Conservation (phyloP, 2,113 vertebrate species). For the Caranx melampygus region DNA sequence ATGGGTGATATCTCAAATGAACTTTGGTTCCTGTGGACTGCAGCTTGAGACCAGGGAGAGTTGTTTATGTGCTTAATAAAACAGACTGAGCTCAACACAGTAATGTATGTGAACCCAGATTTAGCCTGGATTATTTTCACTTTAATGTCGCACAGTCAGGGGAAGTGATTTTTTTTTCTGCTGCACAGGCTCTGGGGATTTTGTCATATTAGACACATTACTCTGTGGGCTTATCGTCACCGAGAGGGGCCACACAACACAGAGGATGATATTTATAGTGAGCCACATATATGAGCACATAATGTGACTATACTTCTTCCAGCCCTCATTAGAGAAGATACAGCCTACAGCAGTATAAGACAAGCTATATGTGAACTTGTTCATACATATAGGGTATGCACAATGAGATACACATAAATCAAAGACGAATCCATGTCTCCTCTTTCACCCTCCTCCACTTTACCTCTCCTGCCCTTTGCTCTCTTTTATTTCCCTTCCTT, state of each 20-base stretch:
- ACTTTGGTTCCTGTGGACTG: slow-evolving; percentile 4
- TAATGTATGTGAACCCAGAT: slow-evolving; percentile 37
- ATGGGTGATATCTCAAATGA: slow-evolving; percentile 30
- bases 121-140: slow-evolving; percentile 55
- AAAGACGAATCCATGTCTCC: not conserved
- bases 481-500: not conserved
- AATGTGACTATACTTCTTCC: not conserved
- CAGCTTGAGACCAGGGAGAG: not conserved
- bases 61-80: slow-evolving; percentile 62
- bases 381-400: slow-evolving; percentile 42
- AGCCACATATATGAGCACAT: slow-evolving; percentile 1
- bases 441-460: not conserved
- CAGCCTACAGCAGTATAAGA: not conserved
- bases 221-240: slow-evolving; percentile 40
- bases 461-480: not conserved
- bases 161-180: not conserved
- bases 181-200: slow-evolving; percentile 11
- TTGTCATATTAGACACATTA: slow-evolving; percentile 39
- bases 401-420: slow-evolving; percentile 2
- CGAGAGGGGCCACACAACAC: slow-evolving; percentile 27
- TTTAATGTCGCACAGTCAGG: slow-evolving; percentile 36
- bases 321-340: not conserved
- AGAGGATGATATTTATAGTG: slow-evolving; percentile 36
- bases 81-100: not conserved
- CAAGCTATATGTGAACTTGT: slow-evolving; percentile 17